Base-by-base conservation (phyloP, 2,113 vertebrate species). In the Monarcha castaneiventris region DNA sequence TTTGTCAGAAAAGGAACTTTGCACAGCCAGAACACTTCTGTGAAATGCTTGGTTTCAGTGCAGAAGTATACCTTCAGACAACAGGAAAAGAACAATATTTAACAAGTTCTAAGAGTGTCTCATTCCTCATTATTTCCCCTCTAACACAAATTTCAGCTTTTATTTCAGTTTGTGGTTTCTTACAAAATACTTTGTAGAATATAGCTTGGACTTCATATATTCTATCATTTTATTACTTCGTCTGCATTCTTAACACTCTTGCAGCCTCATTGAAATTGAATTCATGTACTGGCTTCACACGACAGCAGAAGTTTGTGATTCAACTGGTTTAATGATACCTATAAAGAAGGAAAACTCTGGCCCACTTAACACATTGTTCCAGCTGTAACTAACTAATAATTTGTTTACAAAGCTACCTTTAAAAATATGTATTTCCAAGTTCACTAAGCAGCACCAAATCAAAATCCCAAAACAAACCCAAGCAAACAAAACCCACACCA, bases 201-300 rank as follows among this genome's bases (percentile, higher is more conserved):
- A 56, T 9, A 39, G 33, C 16, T 43, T 32, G 13, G 58, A 26
- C 7, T 39, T 85, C 30, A 22, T 33, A 12, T 26, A 35, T 17
- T 51, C 64, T 71, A 56, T 21, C 4, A 33, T 33, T 63, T 68
- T 41, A 83, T 76, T 59, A 52, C 23, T 37, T 78, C 6, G 35
- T 66, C 37, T 75, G 17, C n/a, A 62, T 62, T 89, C 48, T 55
- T 54, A 68, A 66, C 20, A 73, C 7, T 84, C 27, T 41, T 35
- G 9, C 39, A 79, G 10, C 30, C n/a, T 46, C 22, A 25, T 46
- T 35, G 79, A 58, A 90, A 75, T 3, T 37, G 9, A 80, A 62
- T 58, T 85, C 0, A 30, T 17, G 12, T 58, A 61, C 16, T 54
- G 52, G 23, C n/a, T 46, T 43, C 10, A 2, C 5, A 1, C 0